These are phyloP conservation scores for Dipus sagitta DNA, from an alignment of 2,797 vertebrate genomes.

Conservation along the genomic window DNA sequence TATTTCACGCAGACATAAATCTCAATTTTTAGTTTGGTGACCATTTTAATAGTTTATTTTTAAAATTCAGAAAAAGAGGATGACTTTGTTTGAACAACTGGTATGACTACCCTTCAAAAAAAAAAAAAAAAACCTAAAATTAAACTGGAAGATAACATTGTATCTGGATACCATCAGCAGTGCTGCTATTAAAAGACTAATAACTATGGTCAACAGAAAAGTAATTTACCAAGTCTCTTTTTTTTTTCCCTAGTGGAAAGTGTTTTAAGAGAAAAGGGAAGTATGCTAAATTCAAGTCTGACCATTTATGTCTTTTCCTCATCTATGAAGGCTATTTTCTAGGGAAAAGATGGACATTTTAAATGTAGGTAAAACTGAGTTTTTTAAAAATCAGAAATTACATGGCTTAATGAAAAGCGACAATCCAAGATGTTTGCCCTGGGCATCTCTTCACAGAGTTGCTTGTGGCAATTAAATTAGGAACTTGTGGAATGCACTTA, in stretches of 20 bases:
- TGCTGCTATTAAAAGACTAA: not conserved
- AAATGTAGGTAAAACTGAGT: not conserved
- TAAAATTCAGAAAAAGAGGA: not conserved
- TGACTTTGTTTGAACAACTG: not conserved
- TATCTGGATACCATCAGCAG: not conserved
- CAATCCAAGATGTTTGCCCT: not conserved
- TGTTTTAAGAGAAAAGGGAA: not conserved
- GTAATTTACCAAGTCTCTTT: not conserved
- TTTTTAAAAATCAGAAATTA: not conserved
- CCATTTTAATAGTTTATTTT: conserved; percentile 4
- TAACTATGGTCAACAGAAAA: not conserved
- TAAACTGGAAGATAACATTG: not conserved
- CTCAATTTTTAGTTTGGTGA: conserved; percentile 25
- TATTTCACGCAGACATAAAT: not conserved
- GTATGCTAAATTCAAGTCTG: not conserved
- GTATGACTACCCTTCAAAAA: not conserved
- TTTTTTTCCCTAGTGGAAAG: not conserved
- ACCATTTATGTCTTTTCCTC: not conserved
- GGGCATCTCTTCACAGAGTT: not conserved
- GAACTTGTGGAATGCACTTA: not conserved
- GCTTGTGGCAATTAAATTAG: not conserved
- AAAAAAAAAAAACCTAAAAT: not conserved
- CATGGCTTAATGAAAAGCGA: not conserved
- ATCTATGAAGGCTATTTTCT: not conserved
- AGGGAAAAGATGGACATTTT: not conserved